Evolutionary conservation across 2,888 invertebrate genomes (phyloP).

Genomic region (Plebejus anna): DNA sequence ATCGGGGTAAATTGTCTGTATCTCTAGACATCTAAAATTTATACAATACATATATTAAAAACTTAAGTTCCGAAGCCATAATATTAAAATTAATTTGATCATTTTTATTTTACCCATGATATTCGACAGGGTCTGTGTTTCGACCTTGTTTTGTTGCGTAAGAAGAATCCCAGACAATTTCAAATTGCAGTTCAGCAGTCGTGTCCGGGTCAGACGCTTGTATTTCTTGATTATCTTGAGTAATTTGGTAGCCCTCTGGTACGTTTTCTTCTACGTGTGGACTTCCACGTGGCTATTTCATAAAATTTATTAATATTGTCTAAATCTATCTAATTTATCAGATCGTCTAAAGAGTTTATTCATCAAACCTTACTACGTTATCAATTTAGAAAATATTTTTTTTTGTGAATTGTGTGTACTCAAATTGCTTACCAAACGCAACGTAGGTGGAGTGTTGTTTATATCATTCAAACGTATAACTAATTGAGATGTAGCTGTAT

Average conservation of each 20-base stretch:
- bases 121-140: conserved; percentile 52
- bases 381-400: background rate
- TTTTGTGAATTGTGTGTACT: background rate
- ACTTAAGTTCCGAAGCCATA: background rate
- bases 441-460: conserved; percentile 85
- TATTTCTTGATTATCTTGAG: conserved; percentile 59
- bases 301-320: background rate
- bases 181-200: conserved; percentile 75
- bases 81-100: background rate
- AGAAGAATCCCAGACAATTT: conserved; percentile 80
- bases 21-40: conserved; percentile 61
- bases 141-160: conserved; percentile 81
- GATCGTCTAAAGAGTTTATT: background rate
- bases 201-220: conserved; percentile 81
- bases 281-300: conserved; percentile 62
- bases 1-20: conserved; percentile 59
- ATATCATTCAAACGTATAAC: conserved; percentile 83
- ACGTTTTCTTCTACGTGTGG: conserved; percentile 80
- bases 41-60: background rate
- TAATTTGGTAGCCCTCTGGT: conserved; percentile 56
- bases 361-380: background rate
- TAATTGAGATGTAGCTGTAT: conserved; percentile 76
- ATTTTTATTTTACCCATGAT: conserved; percentile 48
- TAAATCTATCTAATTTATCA: no score
- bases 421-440: conserved; percentile 74